phyloP scores from a whole-genome alignment of 53 echinoderm and acorn worm species.

The Temnopleurus reevesii region DNA sequence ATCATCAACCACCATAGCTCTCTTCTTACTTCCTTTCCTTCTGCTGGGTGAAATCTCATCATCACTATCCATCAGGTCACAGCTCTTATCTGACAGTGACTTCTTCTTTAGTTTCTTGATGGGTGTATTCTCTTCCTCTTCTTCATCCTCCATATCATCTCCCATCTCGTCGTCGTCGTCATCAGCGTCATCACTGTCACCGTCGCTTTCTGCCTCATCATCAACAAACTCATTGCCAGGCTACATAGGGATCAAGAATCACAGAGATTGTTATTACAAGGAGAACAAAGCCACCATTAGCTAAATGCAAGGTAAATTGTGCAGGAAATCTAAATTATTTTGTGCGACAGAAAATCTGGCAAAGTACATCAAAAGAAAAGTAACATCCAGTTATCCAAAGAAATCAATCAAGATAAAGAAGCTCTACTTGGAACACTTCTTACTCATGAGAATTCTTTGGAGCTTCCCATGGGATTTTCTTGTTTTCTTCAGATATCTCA shows the following conservation, averaged over 20 bases:
- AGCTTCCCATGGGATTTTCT: no score
- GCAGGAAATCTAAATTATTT: no score
- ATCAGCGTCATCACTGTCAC: constrained; percentile 61
- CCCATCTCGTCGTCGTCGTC: constrained; percentile 58
- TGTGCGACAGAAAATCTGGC: no score
- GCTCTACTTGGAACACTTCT: no score
- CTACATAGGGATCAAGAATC: constrained; percentile 3
- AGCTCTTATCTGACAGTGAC: not conserved
- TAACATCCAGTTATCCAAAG: no score
- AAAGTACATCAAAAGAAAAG: no score
- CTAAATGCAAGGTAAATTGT: no score
- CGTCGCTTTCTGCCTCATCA: constrained; percentile 73
- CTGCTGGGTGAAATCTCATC: constrained; percentile 68
- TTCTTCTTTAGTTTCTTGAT: not conserved
- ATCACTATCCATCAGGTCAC: constrained; percentile 57
- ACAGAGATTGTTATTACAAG: no score
- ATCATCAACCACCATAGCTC: constrained; percentile 70
- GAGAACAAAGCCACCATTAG: no score
- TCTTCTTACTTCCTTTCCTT: constrained; percentile 56
- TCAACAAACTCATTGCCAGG: constrained; percentile 62
- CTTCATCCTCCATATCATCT: not conserved
- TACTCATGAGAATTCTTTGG: no score
- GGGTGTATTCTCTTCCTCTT: not conserved
- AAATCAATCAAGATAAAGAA: no score
- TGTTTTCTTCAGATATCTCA: no score